phyloP scores from a whole-genome alignment of 2,113 vertebrate genomes.

The Panthera tigris region DNA sequence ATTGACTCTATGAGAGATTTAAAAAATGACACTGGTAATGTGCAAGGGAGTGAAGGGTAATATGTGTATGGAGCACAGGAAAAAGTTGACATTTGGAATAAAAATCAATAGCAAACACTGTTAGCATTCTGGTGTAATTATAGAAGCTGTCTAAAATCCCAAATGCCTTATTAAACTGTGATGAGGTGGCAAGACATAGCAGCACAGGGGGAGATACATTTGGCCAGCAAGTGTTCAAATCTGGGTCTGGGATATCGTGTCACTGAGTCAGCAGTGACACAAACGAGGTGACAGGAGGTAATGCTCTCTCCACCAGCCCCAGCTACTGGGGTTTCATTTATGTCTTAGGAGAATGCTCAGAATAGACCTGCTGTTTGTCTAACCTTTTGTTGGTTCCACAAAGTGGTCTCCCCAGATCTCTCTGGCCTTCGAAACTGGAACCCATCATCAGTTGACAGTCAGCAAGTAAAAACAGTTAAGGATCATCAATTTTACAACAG shows the following conservation, averaged over 20 bases:
- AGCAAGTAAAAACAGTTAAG: neutral
- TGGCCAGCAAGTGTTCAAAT: neutral
- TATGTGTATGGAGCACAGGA: neutral
- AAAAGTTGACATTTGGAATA: neutral
- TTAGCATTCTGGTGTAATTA: neutral
- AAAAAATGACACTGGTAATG: constrained; percentile 14
- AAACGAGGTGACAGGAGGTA: neutral
- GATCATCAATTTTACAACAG: neutral
- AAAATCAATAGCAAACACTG: constrained; percentile 36
- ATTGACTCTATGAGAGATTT: neutral
- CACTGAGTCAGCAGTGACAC: neutral
- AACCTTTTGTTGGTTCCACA: neutral
- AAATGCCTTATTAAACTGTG: neutral
- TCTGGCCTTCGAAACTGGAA: neutral
- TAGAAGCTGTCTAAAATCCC: neutral
- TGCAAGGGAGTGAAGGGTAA: neutral
- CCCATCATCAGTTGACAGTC: neutral
- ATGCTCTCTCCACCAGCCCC: neutral
- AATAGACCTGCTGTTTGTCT: neutral
- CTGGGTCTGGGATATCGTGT: neutral
- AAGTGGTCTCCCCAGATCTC: neutral
- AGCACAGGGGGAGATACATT: neutral
- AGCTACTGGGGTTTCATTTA: neutral
- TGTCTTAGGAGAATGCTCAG: neutral
- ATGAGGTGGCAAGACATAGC: neutral